Evolutionary conservation across 2,113 vertebrate genomes (phyloP).

Genomic region (Mellivora capensis): DNA sequence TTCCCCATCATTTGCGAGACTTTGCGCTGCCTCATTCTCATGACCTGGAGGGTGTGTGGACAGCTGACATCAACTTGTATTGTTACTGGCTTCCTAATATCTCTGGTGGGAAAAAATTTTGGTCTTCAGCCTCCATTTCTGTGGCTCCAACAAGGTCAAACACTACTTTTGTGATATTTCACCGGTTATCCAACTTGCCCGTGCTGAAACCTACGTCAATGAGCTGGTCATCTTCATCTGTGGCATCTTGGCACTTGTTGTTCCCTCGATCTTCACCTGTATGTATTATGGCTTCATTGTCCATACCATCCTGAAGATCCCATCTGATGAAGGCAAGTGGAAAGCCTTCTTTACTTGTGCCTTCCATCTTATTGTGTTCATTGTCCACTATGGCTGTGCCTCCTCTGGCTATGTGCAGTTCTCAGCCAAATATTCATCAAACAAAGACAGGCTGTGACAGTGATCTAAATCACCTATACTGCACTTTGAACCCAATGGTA

Average conservation of each 20-base stretch:
- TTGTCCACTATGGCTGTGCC: constrained; percentile 45
- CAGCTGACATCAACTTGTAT: background rate
- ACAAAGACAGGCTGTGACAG: constrained; percentile 58
- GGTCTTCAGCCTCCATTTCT: constrained; percentile 65
- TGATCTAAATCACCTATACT: constrained; percentile 62
- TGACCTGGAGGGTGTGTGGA: constrained; percentile 58
- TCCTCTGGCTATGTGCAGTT: constrained; percentile 45
- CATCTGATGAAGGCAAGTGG: constrained; percentile 15
- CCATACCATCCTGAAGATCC: constrained; percentile 42
- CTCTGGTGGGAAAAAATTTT: constrained; percentile 42
- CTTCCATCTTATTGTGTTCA: constrained; percentile 57
- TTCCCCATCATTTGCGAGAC: constrained; percentile 58
- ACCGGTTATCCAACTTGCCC: constrained; percentile 65
- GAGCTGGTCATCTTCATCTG: constrained; percentile 64
- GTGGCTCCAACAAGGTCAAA: constrained; percentile 63
- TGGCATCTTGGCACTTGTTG: constrained; percentile 20
- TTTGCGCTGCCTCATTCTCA: constrained; percentile 48
- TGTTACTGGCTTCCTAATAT: constrained; percentile 47
- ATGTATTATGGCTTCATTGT: constrained; percentile 57
- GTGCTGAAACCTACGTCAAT: constrained; percentile 37
- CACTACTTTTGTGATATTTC: constrained; percentile 76
- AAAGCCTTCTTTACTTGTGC: constrained; percentile 61
- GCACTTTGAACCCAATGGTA: constrained; percentile 65
- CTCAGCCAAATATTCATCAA: background rate
- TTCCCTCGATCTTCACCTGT: constrained; percentile 19